phyloP scores from a whole-genome alignment of 1,140 invertebrate genomes.

The Xylocopa sonorina region DNA sequence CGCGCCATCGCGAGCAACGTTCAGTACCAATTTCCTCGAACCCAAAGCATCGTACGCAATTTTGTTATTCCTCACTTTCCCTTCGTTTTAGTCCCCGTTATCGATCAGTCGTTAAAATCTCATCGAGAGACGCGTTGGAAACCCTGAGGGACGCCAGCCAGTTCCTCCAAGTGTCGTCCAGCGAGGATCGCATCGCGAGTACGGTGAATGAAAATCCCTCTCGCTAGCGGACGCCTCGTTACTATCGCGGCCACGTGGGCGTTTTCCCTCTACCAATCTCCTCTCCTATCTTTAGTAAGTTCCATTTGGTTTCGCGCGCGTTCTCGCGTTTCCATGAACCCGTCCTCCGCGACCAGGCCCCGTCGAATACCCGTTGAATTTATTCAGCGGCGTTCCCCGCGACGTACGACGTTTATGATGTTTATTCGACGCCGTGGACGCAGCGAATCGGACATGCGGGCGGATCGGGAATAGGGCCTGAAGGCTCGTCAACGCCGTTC shows the following conservation, averaged over 20 bases:
- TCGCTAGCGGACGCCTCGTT: background rate
- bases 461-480: constrained; percentile 8
- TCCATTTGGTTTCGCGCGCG: constrained; percentile 34
- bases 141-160: no score
- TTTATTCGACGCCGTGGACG: constrained; percentile 19
- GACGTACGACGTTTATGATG: constrained; percentile 39
- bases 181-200: background rate
- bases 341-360: background rate
- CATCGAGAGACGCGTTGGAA: no score
- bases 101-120: no score
- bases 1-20: no score
- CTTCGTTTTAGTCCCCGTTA: no score
- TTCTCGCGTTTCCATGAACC: constrained; percentile 27
- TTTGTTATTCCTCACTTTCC: no score
- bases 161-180: no score
- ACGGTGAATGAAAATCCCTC: constrained; percentile 39
- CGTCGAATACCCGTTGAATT: constrained; percentile 1
- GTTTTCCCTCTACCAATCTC: constrained; percentile 37
- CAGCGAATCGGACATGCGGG: constrained; percentile 13
- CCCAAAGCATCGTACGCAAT: no score
- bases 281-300: constrained; percentile 49
- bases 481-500: background rate
- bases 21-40: no score
- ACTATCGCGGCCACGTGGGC: constrained; percentile 49
- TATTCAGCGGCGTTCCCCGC: constrained; percentile 31